phyloP scores from a whole-genome alignment of 2,888 invertebrate genomes.

The Erpobdella octoculata region DNA sequence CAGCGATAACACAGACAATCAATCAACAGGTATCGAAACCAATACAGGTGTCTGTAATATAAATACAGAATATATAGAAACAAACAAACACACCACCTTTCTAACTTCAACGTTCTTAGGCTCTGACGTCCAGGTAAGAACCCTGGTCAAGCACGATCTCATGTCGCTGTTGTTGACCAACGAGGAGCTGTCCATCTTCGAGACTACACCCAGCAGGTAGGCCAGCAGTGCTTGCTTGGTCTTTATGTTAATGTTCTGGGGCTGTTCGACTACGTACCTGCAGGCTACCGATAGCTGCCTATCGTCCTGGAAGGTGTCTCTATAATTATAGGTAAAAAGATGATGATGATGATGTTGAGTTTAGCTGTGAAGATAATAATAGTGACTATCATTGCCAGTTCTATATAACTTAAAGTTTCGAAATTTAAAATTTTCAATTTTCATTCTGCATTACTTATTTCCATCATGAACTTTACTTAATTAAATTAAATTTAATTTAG shows the following conservation, averaged over 20 bases:
- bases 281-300: slow-evolving; percentile 59
- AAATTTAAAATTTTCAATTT: background rate
- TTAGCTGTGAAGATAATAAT: background rate
- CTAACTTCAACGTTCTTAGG: slow-evolving; percentile 62
- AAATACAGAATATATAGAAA: too few species aligned
- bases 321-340: slow-evolving; percentile 1
- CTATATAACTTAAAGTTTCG: background rate
- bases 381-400: background rate
- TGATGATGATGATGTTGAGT: background rate
- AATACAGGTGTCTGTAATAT: too few species aligned
- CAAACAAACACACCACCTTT: too few species aligned
- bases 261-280: slow-evolving; percentile 77
- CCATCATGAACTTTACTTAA: background rate
- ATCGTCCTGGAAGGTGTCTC: slow-evolving; percentile 57
- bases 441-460: too few species aligned
- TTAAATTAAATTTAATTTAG: background rate
- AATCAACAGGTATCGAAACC: too few species aligned
- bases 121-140: slow-evolving; percentile 68
- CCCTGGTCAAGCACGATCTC: slow-evolving; percentile 61
- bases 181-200: slow-evolving; percentile 52
- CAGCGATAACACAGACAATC: too few species aligned
- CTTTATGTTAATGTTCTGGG: slow-evolving; percentile 75
- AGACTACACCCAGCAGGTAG: slow-evolving; percentile 53
- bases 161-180: slow-evolving; percentile 59
- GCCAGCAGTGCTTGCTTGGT: slow-evolving; percentile 55